Evolutionary conservation across 2,888 invertebrate genomes (phyloP), one percentile per base, ranked within the genome.

Genomic region (Pachycephus smyrnensis): DNA sequence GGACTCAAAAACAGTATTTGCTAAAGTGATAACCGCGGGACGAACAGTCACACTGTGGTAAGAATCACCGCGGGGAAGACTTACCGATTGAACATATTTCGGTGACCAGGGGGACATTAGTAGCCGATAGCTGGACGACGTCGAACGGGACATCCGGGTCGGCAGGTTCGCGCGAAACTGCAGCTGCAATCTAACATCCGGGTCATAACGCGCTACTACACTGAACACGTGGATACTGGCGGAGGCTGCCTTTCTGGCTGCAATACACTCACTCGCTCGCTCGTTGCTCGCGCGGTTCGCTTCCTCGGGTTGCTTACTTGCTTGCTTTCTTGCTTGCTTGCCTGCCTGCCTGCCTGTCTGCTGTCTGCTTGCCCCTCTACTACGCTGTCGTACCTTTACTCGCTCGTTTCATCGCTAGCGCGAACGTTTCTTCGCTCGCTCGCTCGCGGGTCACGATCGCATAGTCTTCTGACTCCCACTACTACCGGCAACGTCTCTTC

Each of bases 31-130:
- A 55, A 55, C 55, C 2, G 15, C 40, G 40, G 6, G 2, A 40
- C 40, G 6, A 15, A 40, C 15, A 55, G 23, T 55, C 23, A 55
- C 55, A 55, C 55, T 23, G 6, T 55, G 55, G 55, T 55, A 55
- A 9, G 55, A 55, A 55, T 55, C 55, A 55, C 55, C 55, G 55
- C 73, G 23, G 76, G 37, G 55, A 77, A 37, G 73, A 90, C 91
- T 91, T 91, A 91, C 91, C 91, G 91, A 91, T 91, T 91, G 90
- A 91, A 91, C 91, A 91, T 91, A 91, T 91, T 91, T 91, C 86
- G 89, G 85, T 88, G 86, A 82, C 88, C 89, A 88, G 87, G 85
- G 84, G 85, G 88, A 90, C 90, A 91, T 90, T 89, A 90, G 90
- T 87, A 87, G 87, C 86, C 86, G 87, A 82, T 82, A 83, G 88